These are phyloP conservation scores for Proteles cristata DNA, from an alignment of 2,113 vertebrate genomes.

Conservation along the genomic window DNA sequence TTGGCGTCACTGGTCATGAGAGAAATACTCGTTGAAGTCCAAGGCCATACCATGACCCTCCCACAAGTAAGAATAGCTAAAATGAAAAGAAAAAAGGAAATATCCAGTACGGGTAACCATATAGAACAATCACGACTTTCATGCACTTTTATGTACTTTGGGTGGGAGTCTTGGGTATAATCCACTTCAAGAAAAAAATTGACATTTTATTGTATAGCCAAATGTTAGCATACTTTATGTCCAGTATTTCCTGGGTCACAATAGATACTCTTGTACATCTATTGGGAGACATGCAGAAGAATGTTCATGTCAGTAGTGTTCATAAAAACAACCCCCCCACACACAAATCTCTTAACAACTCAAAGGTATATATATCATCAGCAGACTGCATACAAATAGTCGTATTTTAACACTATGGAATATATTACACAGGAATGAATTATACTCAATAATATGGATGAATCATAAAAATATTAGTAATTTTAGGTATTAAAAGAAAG, in stretches of 20 bases:
- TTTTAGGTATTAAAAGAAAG: not conserved
- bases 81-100: not conserved
- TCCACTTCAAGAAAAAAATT: not conserved
- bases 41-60: fast-evolving
- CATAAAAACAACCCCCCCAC: not conserved
- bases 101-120: not conserved
- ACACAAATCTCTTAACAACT: not conserved
- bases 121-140: not conserved
- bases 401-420: not conserved
- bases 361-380: not conserved
- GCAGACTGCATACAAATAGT: not conserved
- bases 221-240: not conserved
- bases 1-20: not conserved
- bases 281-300: not conserved
- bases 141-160: not conserved
- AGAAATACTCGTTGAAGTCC: not conserved
- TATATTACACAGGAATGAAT: not conserved
- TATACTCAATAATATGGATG: not conserved
- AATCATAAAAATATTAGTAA: not conserved
- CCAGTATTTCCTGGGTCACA: not conserved
- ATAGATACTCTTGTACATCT: not conserved
- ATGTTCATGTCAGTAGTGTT: not conserved
- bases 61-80: not conserved
- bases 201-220: not conserved
- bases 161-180: not conserved